A percentile compares a stretch with the other conserved stretches of the same genome.
Evolutionary conservation across 2,113 vertebrate species (phyloP).

Genomic region (Seriola rivoliana): DNA sequence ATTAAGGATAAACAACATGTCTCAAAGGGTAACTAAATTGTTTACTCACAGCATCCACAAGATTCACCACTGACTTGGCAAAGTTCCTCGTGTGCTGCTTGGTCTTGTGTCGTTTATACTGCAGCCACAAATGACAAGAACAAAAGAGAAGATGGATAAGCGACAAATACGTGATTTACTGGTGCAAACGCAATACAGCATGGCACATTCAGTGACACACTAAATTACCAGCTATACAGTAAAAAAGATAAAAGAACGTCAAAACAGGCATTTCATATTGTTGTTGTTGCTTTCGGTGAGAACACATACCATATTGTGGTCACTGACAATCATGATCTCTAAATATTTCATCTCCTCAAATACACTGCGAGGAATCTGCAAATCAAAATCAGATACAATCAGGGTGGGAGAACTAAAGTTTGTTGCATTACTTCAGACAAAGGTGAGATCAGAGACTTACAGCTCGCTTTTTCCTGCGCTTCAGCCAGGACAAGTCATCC

Average conservation of each 20-base stretch:
- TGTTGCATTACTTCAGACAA: slow-evolving; percentile 27
- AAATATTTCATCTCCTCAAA: slow-evolving; percentile 99
- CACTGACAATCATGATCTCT: slow-evolving; percentile 97
- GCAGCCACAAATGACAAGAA: slow-evolving; percentile 58
- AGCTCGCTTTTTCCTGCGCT: slow-evolving; percentile 92
- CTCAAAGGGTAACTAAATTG: slow-evolving; percentile 8
- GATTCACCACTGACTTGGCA: slow-evolving; percentile 97
- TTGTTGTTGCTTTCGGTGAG: background rate
- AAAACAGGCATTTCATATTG: background rate
- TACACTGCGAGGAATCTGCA: slow-evolving; percentile 90
- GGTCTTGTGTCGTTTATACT: slow-evolving; percentile 91
- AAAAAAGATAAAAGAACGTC: background rate
- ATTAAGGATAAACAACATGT: background rate
- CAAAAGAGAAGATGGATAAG: slow-evolving; percentile 29
- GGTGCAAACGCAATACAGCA: background rate
- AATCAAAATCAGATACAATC: slow-evolving; percentile 27
- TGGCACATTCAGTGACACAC: background rate
- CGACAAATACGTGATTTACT: background rate
- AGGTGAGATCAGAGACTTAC: slow-evolving; percentile 80
- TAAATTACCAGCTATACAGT: background rate
- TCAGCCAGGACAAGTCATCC: slow-evolving; percentile 92
- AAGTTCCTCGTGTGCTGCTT: slow-evolving; percentile 91
- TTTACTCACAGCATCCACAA: slow-evolving; percentile 96
- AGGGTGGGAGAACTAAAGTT: slow-evolving; percentile 9
- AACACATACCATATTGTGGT: slow-evolving; percentile 93